These are phyloP conservation scores for Schlechtendalia chinensis DNA, from an alignment of 1,140 invertebrate genomes.

Conservation along the genomic window DNA sequence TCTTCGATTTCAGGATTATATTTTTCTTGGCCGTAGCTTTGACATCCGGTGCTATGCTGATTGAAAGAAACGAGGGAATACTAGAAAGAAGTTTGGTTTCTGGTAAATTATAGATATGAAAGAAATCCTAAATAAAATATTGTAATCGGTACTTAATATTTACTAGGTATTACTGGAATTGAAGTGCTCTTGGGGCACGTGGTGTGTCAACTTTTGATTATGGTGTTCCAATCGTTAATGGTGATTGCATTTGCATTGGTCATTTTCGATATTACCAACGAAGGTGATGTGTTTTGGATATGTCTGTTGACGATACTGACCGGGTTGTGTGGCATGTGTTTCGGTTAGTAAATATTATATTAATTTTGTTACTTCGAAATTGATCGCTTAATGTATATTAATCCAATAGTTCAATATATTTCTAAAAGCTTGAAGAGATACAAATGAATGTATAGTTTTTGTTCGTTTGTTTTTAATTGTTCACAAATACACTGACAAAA, in stretches of 20 bases:
- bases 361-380: neutral
- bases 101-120: slow-evolving; percentile 54
- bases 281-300: slow-evolving; percentile 59
- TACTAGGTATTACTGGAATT: slow-evolving; percentile 76
- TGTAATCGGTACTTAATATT: no score
- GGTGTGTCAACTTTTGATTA: slow-evolving; percentile 88
- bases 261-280: slow-evolving; percentile 70
- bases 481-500: neutral
- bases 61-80: slow-evolving; percentile 85
- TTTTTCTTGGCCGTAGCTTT: slow-evolving; percentile 92
- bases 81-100: slow-evolving; percentile 83
- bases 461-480: no score
- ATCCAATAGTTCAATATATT: no score
- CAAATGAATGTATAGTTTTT: no score
- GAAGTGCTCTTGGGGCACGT: slow-evolving; percentile 92
- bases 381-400: neutral
- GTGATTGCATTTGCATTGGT: slow-evolving; percentile 76
- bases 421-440: no score
- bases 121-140: neutral
- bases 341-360: slow-evolving; percentile 61
- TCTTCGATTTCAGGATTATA: slow-evolving; percentile 71
- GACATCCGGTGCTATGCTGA: slow-evolving; percentile 86
- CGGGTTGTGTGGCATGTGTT: slow-evolving; percentile 92
- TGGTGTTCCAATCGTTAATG: slow-evolving; percentile 92
- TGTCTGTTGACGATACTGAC: slow-evolving; percentile 73